Conservation (phyloP, 2,113 vertebrate species). For the Catharus bicknelli region DNA sequence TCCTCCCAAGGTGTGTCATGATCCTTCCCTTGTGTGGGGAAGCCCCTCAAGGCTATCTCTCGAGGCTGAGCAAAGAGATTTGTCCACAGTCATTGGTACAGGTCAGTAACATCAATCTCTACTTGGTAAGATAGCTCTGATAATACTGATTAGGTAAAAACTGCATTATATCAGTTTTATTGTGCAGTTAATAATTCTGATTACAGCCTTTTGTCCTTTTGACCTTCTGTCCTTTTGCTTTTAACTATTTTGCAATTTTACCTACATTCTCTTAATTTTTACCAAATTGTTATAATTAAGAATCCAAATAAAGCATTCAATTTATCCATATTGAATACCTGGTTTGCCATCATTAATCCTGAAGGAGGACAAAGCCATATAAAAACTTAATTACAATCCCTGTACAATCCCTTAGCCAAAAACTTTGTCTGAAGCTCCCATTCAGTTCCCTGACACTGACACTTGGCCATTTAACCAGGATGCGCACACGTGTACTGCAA, state of each 20-base stretch:
- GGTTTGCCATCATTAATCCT: not conserved
- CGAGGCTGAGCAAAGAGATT: not conserved
- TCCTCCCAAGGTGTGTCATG: not conserved
- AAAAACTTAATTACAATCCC: not conserved
- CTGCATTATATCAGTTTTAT: not conserved
- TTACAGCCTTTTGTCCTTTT: not conserved
- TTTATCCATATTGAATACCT: not conserved
- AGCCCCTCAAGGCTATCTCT: accelerated
- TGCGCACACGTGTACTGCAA: not conserved
- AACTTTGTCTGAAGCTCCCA: not conserved
- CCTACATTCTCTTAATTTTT: not conserved
- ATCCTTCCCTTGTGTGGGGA: not conserved
- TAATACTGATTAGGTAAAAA: not conserved
- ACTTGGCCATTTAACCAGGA: not conserved
- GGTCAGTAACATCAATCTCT: not conserved
- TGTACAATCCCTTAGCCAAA: not conserved
- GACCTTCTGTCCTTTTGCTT: not conserved
- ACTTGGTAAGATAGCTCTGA: not conserved
- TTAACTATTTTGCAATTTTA: not conserved
- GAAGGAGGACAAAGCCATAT: not conserved
- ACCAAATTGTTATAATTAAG: not conserved
- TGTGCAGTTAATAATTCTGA: not conserved
- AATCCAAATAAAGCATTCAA: not conserved
- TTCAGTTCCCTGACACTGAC: not conserved
- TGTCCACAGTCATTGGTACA: not conserved